Base-by-base conservation (phyloP, 2,113 vertebrate genomes). In the Neopipo cinnamomea region DNA sequence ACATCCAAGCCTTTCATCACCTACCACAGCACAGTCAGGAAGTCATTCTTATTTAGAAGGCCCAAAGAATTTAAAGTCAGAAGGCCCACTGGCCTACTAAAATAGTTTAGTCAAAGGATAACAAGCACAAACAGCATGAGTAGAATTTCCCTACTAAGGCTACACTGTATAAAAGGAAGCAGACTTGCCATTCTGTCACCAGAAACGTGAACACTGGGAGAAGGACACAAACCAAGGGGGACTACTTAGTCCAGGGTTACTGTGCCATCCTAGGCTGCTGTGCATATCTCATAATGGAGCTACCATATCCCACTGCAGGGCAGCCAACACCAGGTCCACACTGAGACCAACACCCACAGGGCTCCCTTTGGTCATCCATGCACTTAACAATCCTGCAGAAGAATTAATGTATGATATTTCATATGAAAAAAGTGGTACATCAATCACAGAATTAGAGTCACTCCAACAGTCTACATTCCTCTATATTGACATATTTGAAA, bases 251-350 rank as follows among this genome's bases (percentile, higher is more conserved):
- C 6, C 74, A 37, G 39, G 0, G 5, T 49, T 25, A 30, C 53
- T 27, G 20, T 31, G 24, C 30, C 27, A 35, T 1, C 1, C 1
- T 4, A 13, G 21, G 14, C 19, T 23, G 56, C 35, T 14, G 39
- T 49, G 33, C 25, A 5, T 9, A 10, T 65, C 66, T 28, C 25
- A 2, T 0, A 22, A 27, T 0, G 13, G 11, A 89, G 70, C 47
- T 8, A 31, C 22, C 4, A 0, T 0, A 44, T 4, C 63, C 18
- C 11, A 5, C n/a, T 6, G 22, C 14, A 42, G 18, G 7, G 6
- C n/a, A 49, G 8, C 5, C 25, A 22, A 20, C 0, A 1, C 15
- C 42, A n/a, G 0, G 5, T 28, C 66, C 21, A 5, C 20, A 9
- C 17, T 0, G 0, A 74, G 37, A 75, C 22, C 55, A 3, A 11